Evolutionary conservation across 2,888 invertebrate species (phyloP), one percentile per base, ranked within the genome.

Genomic region (Xanthia togata): DNA sequence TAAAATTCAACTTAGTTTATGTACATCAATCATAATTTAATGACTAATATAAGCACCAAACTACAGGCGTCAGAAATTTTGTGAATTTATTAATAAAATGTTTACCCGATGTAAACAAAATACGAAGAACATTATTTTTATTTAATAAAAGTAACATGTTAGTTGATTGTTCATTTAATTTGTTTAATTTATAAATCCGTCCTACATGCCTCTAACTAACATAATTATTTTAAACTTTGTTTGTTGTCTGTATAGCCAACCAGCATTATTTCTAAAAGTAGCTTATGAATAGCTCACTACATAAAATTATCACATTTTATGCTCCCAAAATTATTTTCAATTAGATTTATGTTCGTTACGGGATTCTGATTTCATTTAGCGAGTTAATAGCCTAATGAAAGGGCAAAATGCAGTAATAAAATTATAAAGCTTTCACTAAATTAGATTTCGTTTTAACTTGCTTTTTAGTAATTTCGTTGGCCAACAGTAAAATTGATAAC

Each of bases 311-410:
- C 26, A 76, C 23, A 82, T 70, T 82, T 71, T 67, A 82, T 60
- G 63, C 65, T 74, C 63, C 6, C 60, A 67, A 41, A 84, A 85
- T 73, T 67, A 76, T 74, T 70, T 78, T 82, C 26, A 72, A 85
- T 84, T 76, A 73, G 26, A 79, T 84, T 84, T 70, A 72, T 60
- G 72, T 74, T 85, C 83, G 75, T 82, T 63, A 79, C 63, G 65
- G 70, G 62, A 64, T 67, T 62, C 67, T 81, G 72, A 85, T 74
- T 85, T 85, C 50, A 70, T 82, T 83, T 64, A 76, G 63, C 1
- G 53, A 82, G 72, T 79, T 75, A 72, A 72, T 76, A 74, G 74
- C 59, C 26, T 74, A 76, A 82, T 76, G 67, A 83, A 81, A 85
- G 68, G 70, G 67, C 44, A 50, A 67, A 70, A 72, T 71, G 78